Evolutionary conservation across 2,797 vertebrate species (phyloP).

Genomic region (Spinibarbus caldwelli): DNA sequence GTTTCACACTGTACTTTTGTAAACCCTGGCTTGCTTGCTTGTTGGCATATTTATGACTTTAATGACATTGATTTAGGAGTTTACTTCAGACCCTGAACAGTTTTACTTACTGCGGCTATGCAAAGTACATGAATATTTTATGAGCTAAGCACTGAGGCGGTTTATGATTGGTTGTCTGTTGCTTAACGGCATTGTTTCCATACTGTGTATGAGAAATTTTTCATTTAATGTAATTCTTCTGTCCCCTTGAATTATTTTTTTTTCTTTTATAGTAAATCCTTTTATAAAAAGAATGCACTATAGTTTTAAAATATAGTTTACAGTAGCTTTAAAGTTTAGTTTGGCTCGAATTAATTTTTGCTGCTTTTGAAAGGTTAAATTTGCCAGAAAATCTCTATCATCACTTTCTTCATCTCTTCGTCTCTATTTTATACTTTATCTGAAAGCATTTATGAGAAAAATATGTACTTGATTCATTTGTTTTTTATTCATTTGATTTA

Average conservation of each 20-base stretch:
- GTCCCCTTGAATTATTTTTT: background rate
- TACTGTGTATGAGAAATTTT: too few relatives aligned
- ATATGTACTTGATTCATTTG: background rate
- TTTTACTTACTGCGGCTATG: background rate
- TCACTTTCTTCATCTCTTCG: background rate
- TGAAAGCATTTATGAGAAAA: background rate
- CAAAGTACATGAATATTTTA: background rate
- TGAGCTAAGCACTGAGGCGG: background rate
- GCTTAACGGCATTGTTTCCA: background rate
- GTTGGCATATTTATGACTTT: slow-evolving; percentile 8
- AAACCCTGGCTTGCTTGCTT: background rate
- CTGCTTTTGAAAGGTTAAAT: background rate
- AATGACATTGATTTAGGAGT: slow-evolving; percentile 17
- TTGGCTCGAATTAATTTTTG: background rate
- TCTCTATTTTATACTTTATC: background rate
- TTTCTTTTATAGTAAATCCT: background rate
- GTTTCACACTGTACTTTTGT: background rate
- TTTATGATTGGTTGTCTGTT: background rate
- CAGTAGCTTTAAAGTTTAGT: background rate
- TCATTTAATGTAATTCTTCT: background rate
- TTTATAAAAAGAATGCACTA: background rate
- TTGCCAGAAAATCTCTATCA: background rate
- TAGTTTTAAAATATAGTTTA: background rate
- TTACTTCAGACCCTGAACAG: background rate
- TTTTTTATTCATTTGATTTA: background rate